These are phyloP conservation scores for Drosophila mojavensis DNA, from an alignment of 1,140 invertebrate genomes.

Conservation along the genomic window DNA sequence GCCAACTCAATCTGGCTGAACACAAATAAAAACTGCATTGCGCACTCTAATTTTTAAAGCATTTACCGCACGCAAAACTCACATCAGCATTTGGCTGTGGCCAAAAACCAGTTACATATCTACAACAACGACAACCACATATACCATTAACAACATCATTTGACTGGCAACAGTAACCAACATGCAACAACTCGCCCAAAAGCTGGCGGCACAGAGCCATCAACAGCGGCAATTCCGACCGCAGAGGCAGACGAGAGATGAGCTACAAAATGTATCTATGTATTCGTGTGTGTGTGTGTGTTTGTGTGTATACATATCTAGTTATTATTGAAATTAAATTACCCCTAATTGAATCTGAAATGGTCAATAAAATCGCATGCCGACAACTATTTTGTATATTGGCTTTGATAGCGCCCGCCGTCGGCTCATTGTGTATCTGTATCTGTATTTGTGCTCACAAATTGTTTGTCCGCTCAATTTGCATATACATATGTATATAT, in stretches of 20 bases:
- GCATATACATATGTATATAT: slow-evolving; percentile 41
- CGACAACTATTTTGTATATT: slow-evolving; percentile 68
- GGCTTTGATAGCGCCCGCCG: slow-evolving; percentile 61
- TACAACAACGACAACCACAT: slow-evolving; percentile 25
- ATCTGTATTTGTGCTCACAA: slow-evolving; percentile 20
- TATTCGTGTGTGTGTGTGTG: slow-evolving; percentile 24
- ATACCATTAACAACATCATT: slow-evolving; percentile 15
- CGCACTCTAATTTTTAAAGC: slow-evolving; percentile 26
- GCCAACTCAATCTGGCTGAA: slow-evolving; percentile 3
- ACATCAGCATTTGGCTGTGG: slow-evolving; percentile 57
- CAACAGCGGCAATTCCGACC: slow-evolving; percentile 39
- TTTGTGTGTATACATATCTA: slow-evolving; percentile 50
- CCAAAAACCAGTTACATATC: slow-evolving; percentile 55
- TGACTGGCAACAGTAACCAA: slow-evolving; percentile 49
- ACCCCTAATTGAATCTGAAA: slow-evolving; percentile 83
- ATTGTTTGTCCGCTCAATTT: slow-evolving; percentile 20
- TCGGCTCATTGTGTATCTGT: background rate
- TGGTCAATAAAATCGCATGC: slow-evolving; percentile 83
- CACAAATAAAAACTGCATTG: slow-evolving; percentile 25
- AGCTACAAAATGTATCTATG: slow-evolving; percentile 27
- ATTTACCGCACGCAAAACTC: slow-evolving; percentile 71
- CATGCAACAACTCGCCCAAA: slow-evolving; percentile 35
- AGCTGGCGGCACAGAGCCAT: slow-evolving; percentile 54
- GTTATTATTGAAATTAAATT: slow-evolving; percentile 84
- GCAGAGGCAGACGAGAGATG: slow-evolving; percentile 14